Evolutionary conservation across 2,797 vertebrate species (phyloP), one percentile per base, ranked within the genome.

Genomic region (Rhinophrynus dorsalis): DNA sequence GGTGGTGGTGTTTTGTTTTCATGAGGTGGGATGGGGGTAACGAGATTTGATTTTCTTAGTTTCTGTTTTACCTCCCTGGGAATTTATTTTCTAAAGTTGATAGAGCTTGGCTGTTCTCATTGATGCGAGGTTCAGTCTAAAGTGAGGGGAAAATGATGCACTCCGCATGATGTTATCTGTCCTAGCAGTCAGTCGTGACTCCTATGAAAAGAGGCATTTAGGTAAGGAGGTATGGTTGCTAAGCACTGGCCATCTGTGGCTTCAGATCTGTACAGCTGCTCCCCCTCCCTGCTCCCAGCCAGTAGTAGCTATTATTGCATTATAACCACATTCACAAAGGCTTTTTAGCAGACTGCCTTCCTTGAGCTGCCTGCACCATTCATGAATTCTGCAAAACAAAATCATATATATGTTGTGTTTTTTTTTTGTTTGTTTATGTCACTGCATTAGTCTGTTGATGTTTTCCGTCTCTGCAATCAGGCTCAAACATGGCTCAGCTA

Each of bases 151-250:
- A 50, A 12, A 30, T 56, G 51, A 75, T 72, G 4, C 18, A 48
- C 56, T 47, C 75, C 81, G 83, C 86, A 81, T 82, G 86, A 87
- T 84, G 80, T 79, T 81, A 76, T 82, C 86, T 89, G 80, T 85
- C 89, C 90, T 91, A 87, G 74, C 62, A 89, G 89, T 94, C 90
- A 91, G 93, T 96, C 90, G 85, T 96, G 94, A 96, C 92, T 84
- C 18, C 92, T 85, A 86, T 90, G 88, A 91, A 92, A 94, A 92
- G 87, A 87, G 85, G 83, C 92, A 90, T 91, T 93, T 92, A 91
- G 89, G 91, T 90, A 92, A 91, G 88, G 92, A 91, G 89, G 85
- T 88, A 88, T 86, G 82, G 89, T 94, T 95, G 91, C 92, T 92
- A 91, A 85, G 93, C 91, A 91, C 87, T 89, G 35, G 80, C 81